Base-by-base conservation (phyloP, 2,888 invertebrate species). In the Eumerus sabulonum region DNA sequence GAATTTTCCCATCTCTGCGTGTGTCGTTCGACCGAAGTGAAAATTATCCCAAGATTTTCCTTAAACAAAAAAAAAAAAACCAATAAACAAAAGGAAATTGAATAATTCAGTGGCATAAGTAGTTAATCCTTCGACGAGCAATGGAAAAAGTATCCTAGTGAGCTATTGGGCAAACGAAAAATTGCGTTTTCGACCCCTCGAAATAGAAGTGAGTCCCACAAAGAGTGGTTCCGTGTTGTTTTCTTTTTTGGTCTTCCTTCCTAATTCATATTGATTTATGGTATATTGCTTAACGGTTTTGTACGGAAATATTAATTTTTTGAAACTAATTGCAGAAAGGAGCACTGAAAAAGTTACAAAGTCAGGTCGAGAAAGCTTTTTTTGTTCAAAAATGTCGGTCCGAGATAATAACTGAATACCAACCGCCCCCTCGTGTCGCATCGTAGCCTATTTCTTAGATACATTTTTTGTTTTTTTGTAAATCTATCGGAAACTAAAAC, bases 1-100 rank as follows among this genome's bases (percentile, higher is more conserved):
- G 74, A 70, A 74, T 74, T 74, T 74, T 79, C 73, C 68, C 79
- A 79, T 74, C 73, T 79, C 79, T 74, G 64, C 79, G 74, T 79
- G 79, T 79, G 74, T 79, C 74, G 63, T 74, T 79, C 74, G 64
- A 59, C 47, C 53, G 50, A 73, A 56, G 60, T 79, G 60, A 50
- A 74, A 68, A 56, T 35, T 48, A 48, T 38, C 44, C 45, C 40
- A 53, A 36, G 42, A 45, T 1, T 57, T 36, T 40, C 7, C 9
- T 18, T 14, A 13, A 19, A 14, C 13, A 44, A 18, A 64, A 2
- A 45, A 36, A 54, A 12, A 40, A 5, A 40, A 5, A 40, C 53
- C 11, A 19, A 66, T 9, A 2, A 51, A 40, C 44, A 9, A 19
- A 56, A n/a, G 12, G 9, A 50, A 72, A n/a, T 48, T 16, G 35